Evolutionary conservation across 2,113 vertebrate genomes (phyloP).

Genomic region (Varanus salvator): DNA sequence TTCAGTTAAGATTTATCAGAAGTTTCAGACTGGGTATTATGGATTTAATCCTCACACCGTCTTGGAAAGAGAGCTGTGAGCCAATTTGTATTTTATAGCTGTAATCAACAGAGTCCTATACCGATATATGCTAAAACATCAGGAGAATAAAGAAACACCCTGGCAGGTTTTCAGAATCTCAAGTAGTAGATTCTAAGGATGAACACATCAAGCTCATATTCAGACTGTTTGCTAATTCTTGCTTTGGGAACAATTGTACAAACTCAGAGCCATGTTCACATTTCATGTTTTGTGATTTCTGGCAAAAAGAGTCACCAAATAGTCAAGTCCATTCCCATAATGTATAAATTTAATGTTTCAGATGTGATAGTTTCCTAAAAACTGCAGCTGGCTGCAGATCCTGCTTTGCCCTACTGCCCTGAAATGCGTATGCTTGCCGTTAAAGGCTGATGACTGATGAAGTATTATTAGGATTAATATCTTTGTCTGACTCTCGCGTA

Average conservation of each 20-base stretch:
- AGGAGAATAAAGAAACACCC: constrained; percentile 38
- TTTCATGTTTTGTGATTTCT: background rate
- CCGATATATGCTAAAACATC: constrained; percentile 32
- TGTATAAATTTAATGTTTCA: background rate
- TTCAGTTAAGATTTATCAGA: constrained; percentile 48
- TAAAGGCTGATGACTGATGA: background rate
- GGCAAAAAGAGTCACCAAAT: background rate
- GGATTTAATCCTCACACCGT: constrained; percentile 49
- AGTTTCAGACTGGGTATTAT: constrained; percentile 25
- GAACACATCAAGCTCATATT: constrained; percentile 25
- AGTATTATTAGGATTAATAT: background rate
- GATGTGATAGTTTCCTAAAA: background rate
- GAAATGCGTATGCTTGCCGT: background rate
- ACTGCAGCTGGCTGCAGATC: background rate
- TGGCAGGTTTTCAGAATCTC: constrained; percentile 18
- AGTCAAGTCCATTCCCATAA: background rate
- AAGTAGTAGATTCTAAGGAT: constrained; percentile 11
- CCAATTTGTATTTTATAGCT: constrained; percentile 50
- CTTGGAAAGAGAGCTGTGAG: constrained; percentile 39
- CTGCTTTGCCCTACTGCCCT: background rate
- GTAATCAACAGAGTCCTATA: constrained; percentile 17
- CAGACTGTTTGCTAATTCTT: constrained; percentile 35
- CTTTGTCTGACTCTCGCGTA: no score
- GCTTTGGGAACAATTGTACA: background rate
- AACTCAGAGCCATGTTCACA: background rate